Conservation (phyloP, 1,140 invertebrate genomes). For the Drosophila kurseongensis region DNA sequence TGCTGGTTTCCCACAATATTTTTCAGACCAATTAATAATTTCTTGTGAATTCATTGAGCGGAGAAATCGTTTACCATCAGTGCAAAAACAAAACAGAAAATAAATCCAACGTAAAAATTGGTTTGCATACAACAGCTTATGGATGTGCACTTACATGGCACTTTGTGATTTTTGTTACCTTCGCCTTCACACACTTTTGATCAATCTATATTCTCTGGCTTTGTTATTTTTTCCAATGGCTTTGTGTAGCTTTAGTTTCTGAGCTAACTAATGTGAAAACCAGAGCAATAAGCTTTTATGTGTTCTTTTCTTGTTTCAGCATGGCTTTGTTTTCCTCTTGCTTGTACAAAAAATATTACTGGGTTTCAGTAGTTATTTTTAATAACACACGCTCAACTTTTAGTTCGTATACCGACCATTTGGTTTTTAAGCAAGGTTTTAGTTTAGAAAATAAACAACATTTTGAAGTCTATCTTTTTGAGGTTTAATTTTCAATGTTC, state of each 20-base stretch:
- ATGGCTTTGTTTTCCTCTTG: not conserved
- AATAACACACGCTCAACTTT: too few species aligned
- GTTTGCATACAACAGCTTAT: constrained; percentile 3
- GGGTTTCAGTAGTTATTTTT: not conserved
- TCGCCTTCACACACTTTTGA: constrained; percentile 12
- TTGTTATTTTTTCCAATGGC: constrained; percentile 15
- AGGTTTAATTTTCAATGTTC: too few species aligned
- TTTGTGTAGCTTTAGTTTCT: constrained; percentile 9
- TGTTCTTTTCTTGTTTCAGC: not conserved
- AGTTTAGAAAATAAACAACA: too few species aligned
- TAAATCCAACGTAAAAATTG: constrained; percentile 11
- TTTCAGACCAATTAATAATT: not conserved
- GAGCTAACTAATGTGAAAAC: constrained; percentile 20
- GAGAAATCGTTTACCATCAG: not conserved
- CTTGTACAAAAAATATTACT: not conserved
- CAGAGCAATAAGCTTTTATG: constrained; percentile 12
- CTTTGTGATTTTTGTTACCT: constrained; percentile 10
- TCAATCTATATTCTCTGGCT: not conserved
- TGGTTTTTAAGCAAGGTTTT: too few species aligned
- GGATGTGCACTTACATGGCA: constrained; percentile 2
- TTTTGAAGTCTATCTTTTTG: too few species aligned
- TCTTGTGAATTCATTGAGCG: constrained; percentile 2
- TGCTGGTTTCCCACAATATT: not conserved
- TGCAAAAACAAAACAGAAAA: constrained; percentile 3
- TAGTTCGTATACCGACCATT: too few species aligned